These are phyloP conservation scores for Pseudopipra pipra DNA, from an alignment of 2,113 vertebrate species.

Conservation along the genomic window DNA sequence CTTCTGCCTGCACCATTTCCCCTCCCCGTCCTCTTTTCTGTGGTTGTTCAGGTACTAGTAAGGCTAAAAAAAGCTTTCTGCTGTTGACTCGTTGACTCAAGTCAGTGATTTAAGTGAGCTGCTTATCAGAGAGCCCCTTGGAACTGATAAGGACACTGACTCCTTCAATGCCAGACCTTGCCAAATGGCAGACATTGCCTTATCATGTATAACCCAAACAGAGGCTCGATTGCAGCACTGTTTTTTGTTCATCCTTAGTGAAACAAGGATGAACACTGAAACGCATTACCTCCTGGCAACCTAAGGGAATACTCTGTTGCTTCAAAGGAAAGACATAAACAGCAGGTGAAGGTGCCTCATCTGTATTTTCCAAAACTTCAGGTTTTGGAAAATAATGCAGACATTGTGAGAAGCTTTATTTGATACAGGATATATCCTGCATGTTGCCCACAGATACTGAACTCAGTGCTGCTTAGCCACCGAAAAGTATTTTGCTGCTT, in stretches of 20 bases:
- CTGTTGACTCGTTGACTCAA: not conserved
- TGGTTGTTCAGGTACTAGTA: not conserved
- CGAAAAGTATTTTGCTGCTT: not conserved
- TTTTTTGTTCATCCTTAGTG: not conserved
- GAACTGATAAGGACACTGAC: not conserved
- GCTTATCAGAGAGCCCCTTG: not conserved
- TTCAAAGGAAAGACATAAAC: not conserved
- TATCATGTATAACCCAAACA: not conserved
- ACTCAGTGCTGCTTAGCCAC: not conserved
- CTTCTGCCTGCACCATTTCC: not conserved
- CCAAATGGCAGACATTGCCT: not conserved
- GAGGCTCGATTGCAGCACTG: not conserved
- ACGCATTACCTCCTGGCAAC: not conserved
- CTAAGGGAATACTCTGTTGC: not conserved
- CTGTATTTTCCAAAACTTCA: not conserved
- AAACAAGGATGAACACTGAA: not conserved
- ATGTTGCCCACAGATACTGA: not conserved
- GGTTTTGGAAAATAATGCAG: not conserved
- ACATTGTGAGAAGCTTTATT: not conserved
- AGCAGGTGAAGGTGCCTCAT: not conserved
- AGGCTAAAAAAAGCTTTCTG: not conserved
- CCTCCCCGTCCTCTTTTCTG: accelerated
- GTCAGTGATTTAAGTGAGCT: not conserved
- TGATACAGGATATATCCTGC: not conserved
- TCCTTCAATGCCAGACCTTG: not conserved